These are phyloP conservation scores for Araneus ventricosus DNA, from an alignment of 1,140 invertebrate species.

Conservation along the genomic window DNA sequence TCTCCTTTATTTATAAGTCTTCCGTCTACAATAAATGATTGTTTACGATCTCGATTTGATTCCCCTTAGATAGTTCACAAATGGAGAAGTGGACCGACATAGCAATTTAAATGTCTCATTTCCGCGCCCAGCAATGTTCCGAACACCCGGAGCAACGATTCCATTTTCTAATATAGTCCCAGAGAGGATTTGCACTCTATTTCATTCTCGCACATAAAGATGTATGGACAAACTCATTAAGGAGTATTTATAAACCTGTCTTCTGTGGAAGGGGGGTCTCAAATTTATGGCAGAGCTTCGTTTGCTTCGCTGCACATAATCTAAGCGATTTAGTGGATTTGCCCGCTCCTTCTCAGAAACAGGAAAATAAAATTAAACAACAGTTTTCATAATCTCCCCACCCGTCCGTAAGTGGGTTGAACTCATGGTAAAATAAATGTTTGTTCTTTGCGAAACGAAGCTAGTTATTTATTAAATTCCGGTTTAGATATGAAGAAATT, in stretches of 20 bases:
- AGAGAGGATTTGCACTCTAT: background rate
- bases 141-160: background rate
- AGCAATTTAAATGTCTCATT: constrained; percentile 21
- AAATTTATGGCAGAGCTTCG: background rate
- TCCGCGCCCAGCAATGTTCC: background rate
- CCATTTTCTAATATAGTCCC: background rate
- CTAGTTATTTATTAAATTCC: too few relatives aligned
- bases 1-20: background rate
- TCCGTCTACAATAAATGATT: constrained; percentile 5
- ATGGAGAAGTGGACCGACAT: background rate
- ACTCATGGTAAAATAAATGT: background rate
- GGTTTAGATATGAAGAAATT: too few relatives aligned
- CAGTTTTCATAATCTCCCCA: background rate
- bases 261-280: background rate
- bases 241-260: constrained; percentile 35
- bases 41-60: background rate
- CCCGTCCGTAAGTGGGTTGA: background rate
- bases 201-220: background rate
- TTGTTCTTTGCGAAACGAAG: too few relatives aligned
- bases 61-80: background rate
- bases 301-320: background rate
- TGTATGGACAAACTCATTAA: constrained; percentile 14
- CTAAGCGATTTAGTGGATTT: background rate
- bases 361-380: constrained; percentile 10
- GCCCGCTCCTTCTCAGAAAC: background rate